Evolutionary conservation across 2,888 invertebrate species (phyloP), one percentile per base, ranked within the genome.

Genomic region (Dexiosoma caninum): DNA sequence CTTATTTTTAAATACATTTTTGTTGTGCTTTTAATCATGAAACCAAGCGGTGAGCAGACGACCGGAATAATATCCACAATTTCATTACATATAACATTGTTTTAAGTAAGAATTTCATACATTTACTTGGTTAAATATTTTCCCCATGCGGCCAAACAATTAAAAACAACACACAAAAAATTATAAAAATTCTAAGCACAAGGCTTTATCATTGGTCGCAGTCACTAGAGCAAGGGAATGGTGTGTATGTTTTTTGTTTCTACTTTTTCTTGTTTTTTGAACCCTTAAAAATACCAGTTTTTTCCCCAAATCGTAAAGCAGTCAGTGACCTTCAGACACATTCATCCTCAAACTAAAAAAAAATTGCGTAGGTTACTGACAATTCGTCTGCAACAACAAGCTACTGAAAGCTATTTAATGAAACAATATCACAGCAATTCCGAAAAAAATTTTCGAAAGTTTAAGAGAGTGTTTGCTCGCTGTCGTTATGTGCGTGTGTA

Each of bases 321-420:
- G 77, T 77, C 70, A 77, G 55, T 77, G 77, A 77, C 77, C 70
- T 77, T 77, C 69, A 70, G 69, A 70, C 60, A 49, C 19, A 46
- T 0, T 21, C n/a, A 42, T 30, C 27, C 59, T 51, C 59, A 51
- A 19, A 30, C 60, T 69, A 40, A 30, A 35, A 21, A 53, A 35
- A 69, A 49, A 49, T 55, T 70, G 70, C 77, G 70, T 70, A 77
- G 64, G 69, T 64, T 70, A 77, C 62, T 70, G 77, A 64, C 77
- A 49, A 49, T 64, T 70, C 30, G 27, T 40, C 37, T 46, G 12
- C 46, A 49, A 19, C 46, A 66, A 40, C 46, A 40, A 21, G 27
- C 23, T n/a, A 53, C 40, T 32, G 53, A 64, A 64, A 55, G 46
- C 37, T 57, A 57, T 46, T n/a, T n/a, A 27, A 5, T 16, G 37